phyloP scores from a whole-genome alignment of 2,888 invertebrate species.

The Dendrolimus houi region DNA sequence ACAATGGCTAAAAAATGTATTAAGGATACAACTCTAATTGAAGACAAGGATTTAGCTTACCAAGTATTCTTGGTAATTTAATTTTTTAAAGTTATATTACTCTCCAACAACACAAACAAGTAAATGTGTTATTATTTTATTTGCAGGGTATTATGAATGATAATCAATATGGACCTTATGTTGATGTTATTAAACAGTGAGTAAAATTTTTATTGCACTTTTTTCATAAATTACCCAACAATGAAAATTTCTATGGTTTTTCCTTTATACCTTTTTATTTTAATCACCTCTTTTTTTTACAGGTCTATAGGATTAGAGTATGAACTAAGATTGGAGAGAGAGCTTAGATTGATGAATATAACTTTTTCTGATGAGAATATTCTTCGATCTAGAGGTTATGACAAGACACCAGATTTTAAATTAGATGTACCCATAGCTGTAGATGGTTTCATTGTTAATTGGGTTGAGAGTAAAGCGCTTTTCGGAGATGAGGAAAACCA shows the following conservation, averaged over 20 bases:
- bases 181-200: slow-evolving; percentile 87
- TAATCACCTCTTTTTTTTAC: slow-evolving; percentile 13
- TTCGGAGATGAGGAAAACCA: slow-evolving; percentile 92
- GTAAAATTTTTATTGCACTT: slow-evolving; percentile 24
- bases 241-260: too few relatives aligned
- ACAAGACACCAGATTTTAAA: slow-evolving; percentile 96
- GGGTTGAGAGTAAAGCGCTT: slow-evolving; percentile 98
- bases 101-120: too few relatives aligned
- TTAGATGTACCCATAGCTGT: slow-evolving; percentile 91
- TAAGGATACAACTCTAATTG: slow-evolving; percentile 83
- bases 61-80: slow-evolving; percentile 82
- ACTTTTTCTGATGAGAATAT: slow-evolving; percentile 84
- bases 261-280: too few relatives aligned
- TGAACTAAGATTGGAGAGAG: slow-evolving; percentile 83
- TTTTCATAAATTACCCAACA: neutral
- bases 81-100: too few relatives aligned
- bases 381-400: slow-evolving; percentile 88
- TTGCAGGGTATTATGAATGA: slow-evolving; percentile 87
- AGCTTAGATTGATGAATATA: slow-evolving; percentile 67
- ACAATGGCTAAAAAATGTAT: slow-evolving; percentile 72
- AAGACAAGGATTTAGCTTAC: slow-evolving; percentile 81
- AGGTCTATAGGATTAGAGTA: slow-evolving; percentile 91
- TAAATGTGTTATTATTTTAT: slow-evolving; percentile 13
- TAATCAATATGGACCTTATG: slow-evolving; percentile 88
- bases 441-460: slow-evolving; percentile 90